Evolutionary conservation across 2,888 invertebrate genomes (phyloP).

Genomic region (Leptopilina syphax): DNA sequence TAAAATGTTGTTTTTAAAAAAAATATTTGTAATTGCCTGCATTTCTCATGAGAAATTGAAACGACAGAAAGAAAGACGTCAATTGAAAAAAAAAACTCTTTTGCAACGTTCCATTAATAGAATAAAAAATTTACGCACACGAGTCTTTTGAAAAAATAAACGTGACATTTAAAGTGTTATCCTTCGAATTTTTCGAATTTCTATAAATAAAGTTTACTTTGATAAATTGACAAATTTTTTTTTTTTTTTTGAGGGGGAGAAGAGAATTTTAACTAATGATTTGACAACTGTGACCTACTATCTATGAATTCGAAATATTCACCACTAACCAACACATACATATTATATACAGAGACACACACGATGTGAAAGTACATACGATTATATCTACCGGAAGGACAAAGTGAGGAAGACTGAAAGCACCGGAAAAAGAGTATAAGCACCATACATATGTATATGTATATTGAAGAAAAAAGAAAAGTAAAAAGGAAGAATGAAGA

Average conservation of each 20-base stretch:
- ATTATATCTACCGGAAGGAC: slow-evolving; percentile 43
- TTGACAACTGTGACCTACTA: slow-evolving; percentile 52
- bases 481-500: not conserved
- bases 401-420: not conserved
- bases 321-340: not conserved
- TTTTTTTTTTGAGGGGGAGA: not conserved
- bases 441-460: not conserved
- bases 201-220: not conserved
- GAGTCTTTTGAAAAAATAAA: not conserved
- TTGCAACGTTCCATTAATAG: too few species aligned
- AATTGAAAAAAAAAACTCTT: too few species aligned
- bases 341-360: not conserved
- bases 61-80: too few species aligned
- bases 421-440: slow-evolving; percentile 13
- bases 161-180: too few species aligned
- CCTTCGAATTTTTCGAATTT: too few species aligned
- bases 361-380: slow-evolving; percentile 7
- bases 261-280: slow-evolving; percentile 45
- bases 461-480: not conserved
- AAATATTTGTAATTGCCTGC: too few species aligned
- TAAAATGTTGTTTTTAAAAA: too few species aligned
- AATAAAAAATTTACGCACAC: too few species aligned
- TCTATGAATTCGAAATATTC: slow-evolving; percentile 47
- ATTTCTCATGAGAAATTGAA: too few species aligned
- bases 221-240: slow-evolving; percentile 42